These are phyloP conservation scores for Anaspis maculata DNA, from an alignment of 2,888 invertebrate genomes.

Conservation along the genomic window DNA sequence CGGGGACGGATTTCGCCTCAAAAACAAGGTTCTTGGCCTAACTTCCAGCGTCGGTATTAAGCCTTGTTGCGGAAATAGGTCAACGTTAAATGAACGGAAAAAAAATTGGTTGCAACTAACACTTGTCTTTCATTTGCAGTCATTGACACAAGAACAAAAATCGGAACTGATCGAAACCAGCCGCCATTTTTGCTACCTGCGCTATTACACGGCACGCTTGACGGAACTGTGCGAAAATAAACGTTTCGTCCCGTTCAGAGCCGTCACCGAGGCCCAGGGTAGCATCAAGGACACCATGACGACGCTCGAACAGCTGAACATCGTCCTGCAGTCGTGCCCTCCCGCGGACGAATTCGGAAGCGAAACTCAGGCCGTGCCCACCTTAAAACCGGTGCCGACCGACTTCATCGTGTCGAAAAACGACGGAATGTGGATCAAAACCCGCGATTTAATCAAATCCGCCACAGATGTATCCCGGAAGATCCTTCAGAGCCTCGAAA, in stretches of 20 bases:
- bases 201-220: constrained; percentile 43
- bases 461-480: constrained; percentile 23
- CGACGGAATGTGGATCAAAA: constrained; percentile 29
- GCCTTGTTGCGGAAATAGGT: no score
- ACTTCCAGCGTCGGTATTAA: no score
- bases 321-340: constrained; percentile 59
- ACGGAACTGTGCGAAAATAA: constrained; percentile 28
- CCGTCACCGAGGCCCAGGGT: no score
- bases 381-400: constrained; percentile 22
- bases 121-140: constrained; percentile 40
- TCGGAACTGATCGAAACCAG: constrained; percentile 51
- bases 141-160: constrained; percentile 59
- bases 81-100: no score
- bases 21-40: no score
- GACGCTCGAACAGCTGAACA: no score
- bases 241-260: constrained; percentile 23
- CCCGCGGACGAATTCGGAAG: constrained; percentile 28
- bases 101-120: no score
- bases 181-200: constrained; percentile 49
- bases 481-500: constrained; percentile 18
- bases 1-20: no score
- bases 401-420: constrained; percentile 30
- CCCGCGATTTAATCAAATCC: constrained; percentile 18
- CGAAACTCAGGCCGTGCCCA: constrained; percentile 26
- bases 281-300: no score